Conservation (phyloP, 2,113 vertebrate genomes). For the Tylochromis polylepis region DNA sequence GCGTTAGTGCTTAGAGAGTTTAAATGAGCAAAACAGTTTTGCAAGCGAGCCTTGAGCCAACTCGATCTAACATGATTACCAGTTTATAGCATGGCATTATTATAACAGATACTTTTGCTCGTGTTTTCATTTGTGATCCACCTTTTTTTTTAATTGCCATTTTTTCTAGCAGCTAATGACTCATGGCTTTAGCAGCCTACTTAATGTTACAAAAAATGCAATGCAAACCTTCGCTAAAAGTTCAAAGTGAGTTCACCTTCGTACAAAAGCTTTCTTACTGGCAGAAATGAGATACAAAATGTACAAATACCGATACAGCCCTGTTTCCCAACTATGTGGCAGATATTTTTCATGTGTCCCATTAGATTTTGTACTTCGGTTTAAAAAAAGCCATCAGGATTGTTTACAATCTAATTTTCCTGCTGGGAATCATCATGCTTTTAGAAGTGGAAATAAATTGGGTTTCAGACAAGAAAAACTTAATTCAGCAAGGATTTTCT, state of each 20-base stretch:
- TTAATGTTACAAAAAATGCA: background rate
- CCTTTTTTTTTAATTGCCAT: background rate
- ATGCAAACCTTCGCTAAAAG: background rate
- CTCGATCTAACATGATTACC: background rate
- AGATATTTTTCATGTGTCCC: background rate
- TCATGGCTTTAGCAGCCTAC: background rate
- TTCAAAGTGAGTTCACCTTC: background rate
- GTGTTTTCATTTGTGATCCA: background rate
- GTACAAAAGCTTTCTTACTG: background rate
- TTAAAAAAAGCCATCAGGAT: background rate
- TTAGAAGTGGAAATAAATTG: background rate
- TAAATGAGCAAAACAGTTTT: background rate
- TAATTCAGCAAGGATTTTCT: background rate
- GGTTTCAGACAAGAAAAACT: background rate
- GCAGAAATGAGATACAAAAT: background rate
- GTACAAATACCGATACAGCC: background rate
- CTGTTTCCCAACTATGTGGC: background rate
- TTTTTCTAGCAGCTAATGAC: background rate
- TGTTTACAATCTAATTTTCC: background rate
- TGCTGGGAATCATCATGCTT: background rate
- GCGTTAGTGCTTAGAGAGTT: background rate
- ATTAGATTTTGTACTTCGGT: background rate
- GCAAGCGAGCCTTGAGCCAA: background rate
- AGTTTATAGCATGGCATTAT: background rate
- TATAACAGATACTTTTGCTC: accelerated